A percentile compares a stretch with the other conserved stretches of the same genome.
These are phyloP conservation scores for Sphaerodactylus townsendi DNA, from an alignment of 2,113 vertebrate genomes.

Conservation along the genomic window DNA sequence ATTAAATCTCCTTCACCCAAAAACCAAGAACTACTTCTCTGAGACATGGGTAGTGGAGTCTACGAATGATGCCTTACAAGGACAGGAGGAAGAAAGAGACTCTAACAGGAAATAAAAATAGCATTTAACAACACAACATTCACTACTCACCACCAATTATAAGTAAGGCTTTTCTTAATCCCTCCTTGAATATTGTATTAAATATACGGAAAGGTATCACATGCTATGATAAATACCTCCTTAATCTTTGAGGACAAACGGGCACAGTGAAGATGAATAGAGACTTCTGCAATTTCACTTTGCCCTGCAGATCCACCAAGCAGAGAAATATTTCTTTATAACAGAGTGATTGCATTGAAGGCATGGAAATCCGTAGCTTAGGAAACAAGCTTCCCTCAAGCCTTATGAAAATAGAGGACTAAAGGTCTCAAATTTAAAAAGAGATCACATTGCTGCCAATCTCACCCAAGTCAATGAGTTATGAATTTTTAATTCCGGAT, in stretches of 20 bases:
- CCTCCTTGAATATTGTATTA: slow-evolving; percentile 40
- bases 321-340: slow-evolving; percentile 60
- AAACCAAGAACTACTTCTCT: not conserved
- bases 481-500: slow-evolving; percentile 32
- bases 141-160: not conserved
- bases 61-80: not conserved
- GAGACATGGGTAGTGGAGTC: no score
- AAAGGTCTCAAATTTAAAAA: slow-evolving; percentile 51
- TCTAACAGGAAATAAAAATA: not conserved
- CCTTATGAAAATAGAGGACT: slow-evolving; percentile 45
- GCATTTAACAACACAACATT: not conserved
- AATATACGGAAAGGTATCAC: slow-evolving; percentile 59
- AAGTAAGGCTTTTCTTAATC: not conserved
- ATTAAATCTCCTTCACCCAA: not conserved
- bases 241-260: slow-evolving; percentile 59
- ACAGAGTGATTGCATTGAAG: slow-evolving; percentile 52
- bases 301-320: slow-evolving; percentile 51
- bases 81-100: not conserved
- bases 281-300: slow-evolving; percentile 52
- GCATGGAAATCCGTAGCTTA: slow-evolving; percentile 58
- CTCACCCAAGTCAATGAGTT: slow-evolving; percentile 53
- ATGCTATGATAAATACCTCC: slow-evolving; percentile 56
- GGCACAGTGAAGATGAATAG: slow-evolving; percentile 56
- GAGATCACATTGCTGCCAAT: slow-evolving; percentile 51
- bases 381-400: slow-evolving; percentile 55